These are phyloP conservation scores for Oenanthe oenanthe DNA, from an alignment of 2,113 vertebrate species.

Conservation along the genomic window DNA sequence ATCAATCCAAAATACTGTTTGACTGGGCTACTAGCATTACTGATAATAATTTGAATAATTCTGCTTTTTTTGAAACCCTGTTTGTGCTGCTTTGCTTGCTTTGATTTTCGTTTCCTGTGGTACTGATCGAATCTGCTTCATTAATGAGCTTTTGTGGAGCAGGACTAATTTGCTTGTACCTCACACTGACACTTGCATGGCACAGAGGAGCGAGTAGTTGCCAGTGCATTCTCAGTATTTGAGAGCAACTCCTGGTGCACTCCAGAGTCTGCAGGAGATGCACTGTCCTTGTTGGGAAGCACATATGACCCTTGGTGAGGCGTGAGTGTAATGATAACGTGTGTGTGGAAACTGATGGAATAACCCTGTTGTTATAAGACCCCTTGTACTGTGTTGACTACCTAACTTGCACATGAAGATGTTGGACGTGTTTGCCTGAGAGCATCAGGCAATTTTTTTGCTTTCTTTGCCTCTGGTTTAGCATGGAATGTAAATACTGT, in stretches of 20 bases:
- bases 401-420: not conserved
- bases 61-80: constrained; percentile 13
- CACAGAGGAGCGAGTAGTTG: fast-evolving
- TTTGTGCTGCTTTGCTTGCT: constrained; percentile 54
- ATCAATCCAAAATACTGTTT: constrained; percentile 55
- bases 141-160: not conserved
- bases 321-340: not conserved
- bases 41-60: constrained; percentile 2
- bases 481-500: not conserved
- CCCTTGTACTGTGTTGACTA: not conserved
- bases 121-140: not conserved
- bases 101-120: constrained; percentile 8
- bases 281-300: not conserved
- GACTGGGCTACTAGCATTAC: constrained; percentile 20
- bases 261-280: not conserved
- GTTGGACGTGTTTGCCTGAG: not conserved
- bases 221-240: not conserved
- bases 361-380: not conserved
- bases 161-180: not conserved
- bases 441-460: not conserved
- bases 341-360: not conserved
- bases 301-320: not conserved
- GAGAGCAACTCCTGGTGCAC: not conserved
- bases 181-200: not conserved
- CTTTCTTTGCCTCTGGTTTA: not conserved